These are phyloP conservation scores for Eira barbara DNA, from an alignment of 2,113 vertebrate genomes.

Conservation along the genomic window DNA sequence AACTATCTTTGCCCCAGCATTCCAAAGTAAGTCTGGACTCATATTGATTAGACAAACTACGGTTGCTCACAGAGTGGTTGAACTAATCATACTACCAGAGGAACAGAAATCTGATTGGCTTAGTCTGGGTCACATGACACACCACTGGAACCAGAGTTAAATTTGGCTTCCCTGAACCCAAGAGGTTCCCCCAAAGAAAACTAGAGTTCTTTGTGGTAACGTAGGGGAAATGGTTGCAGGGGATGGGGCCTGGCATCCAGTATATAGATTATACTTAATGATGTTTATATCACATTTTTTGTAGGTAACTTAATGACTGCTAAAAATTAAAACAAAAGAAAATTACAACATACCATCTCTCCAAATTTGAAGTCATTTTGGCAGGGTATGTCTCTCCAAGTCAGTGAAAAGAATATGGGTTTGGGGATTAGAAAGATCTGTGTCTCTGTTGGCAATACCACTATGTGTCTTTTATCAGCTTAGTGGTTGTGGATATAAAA, in stretches of 20 bases:
- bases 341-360: neutral
- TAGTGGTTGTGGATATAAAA: neutral
- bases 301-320: neutral
- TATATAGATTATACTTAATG: neutral
- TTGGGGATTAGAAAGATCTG: neutral
- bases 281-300: neutral
- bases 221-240: neutral
- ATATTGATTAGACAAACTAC: neutral
- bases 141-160: neutral
- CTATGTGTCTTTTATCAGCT: neutral
- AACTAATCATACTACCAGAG: neutral
- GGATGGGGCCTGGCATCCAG: neutral
- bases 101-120: neutral
- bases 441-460: neutral
- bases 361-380: neutral
- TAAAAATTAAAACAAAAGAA: conserved; percentile 17
- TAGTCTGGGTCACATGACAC: neutral
- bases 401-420: neutral
- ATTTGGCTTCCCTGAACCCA: neutral
- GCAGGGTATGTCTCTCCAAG: neutral
- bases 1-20: neutral
- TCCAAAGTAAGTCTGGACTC: neutral
- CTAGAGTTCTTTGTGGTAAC: neutral
- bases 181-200: neutral
- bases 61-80: neutral